Conservation (phyloP, 1,140 invertebrate species). For the Ceratina japonica region DNA sequence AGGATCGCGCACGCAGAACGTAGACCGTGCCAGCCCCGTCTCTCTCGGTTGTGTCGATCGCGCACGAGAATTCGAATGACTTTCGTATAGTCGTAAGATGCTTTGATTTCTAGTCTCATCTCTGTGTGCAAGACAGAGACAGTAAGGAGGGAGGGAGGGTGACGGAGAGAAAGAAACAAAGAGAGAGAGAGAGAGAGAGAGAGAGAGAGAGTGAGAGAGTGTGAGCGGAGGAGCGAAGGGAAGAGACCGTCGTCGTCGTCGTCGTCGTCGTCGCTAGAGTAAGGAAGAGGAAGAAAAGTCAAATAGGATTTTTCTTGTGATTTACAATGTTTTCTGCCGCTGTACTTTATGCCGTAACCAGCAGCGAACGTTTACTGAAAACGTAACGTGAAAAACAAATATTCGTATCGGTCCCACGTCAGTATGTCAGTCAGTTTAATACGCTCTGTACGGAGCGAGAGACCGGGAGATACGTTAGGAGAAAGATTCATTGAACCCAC, state of each 20-base stretch:
- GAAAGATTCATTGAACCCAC: no score
- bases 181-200: conserved; percentile 16
- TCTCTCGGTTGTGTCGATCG: not conserved
- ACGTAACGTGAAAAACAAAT: not conserved
- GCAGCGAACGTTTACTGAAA: not conserved
- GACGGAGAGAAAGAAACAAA: no score
- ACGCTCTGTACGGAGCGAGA: no score
- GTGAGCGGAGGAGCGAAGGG: not conserved
- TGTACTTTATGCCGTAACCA: not conserved
- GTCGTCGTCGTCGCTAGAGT: not conserved
- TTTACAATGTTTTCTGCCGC: not conserved
- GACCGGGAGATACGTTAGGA: no score
- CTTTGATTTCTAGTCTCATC: conserved; percentile 32
- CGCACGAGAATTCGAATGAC: conserved; percentile 9
- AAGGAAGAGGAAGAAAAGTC: conserved; percentile 27
- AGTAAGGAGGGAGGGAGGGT: not conserved
- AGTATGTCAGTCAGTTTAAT: no score
- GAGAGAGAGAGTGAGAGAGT: not conserved
- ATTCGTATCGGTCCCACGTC: no score
- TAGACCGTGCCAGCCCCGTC: not conserved
- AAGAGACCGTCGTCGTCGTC: not conserved
- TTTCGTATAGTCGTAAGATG: conserved; percentile 19
- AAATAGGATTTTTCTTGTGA: conserved; percentile 32
- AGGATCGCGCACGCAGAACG: not conserved
- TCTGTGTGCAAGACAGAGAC: conserved; percentile 13